These are phyloP conservation scores for Stictonetta naevosa DNA, from an alignment of 2,113 vertebrate genomes.

Conservation along the genomic window DNA sequence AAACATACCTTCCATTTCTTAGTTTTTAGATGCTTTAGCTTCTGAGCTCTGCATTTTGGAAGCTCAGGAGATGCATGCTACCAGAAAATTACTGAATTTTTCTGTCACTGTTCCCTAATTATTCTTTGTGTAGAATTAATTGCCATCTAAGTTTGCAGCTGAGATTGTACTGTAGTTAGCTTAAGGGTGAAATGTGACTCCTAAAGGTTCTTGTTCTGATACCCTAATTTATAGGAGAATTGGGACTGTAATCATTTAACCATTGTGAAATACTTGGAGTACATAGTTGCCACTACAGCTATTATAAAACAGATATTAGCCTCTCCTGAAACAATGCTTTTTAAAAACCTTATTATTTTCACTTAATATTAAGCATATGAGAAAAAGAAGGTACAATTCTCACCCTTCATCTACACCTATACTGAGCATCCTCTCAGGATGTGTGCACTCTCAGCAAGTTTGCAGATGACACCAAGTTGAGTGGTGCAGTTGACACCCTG, in stretches of 20 bases:
- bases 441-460: too few relatives aligned
- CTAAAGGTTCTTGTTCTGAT: not conserved
- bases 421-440: not conserved
- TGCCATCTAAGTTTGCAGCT: not conserved
- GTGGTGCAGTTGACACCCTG: too few relatives aligned
- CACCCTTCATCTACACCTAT: not conserved
- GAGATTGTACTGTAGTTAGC: not conserved
- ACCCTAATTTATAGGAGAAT: not conserved
- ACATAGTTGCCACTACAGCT: not conserved
- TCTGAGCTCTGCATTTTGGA: not conserved
- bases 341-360: not conserved
- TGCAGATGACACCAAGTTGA: too few relatives aligned
- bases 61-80: not conserved
- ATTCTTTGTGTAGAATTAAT: not conserved
- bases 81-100: not conserved
- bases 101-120: not conserved
- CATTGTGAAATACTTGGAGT: not conserved
- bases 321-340: not conserved
- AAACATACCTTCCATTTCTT: not conserved
- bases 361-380: not conserved
- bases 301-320: not conserved
- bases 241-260: not conserved
- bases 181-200: not conserved
- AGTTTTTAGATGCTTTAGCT: not conserved
- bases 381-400: not conserved